Percentiles rank a stretch among this genome's conserved stretches.
Evolutionary conservation across 2,113 vertebrate species (phyloP).

Genomic region (Cyanoliseus patagonus): DNA sequence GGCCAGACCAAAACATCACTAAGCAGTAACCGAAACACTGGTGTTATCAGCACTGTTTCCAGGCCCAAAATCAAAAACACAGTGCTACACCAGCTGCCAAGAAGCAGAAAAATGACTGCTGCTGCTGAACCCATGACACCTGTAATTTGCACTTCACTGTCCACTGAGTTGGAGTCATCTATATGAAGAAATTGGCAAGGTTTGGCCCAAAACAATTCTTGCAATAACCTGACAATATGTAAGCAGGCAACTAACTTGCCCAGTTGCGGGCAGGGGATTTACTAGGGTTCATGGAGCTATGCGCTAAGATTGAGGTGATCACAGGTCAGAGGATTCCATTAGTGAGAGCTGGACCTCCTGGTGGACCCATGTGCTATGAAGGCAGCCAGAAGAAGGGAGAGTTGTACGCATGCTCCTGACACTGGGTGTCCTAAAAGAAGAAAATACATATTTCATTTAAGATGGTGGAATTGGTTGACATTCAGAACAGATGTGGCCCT

Average conservation of each 20-base stretch:
- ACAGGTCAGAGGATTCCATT: not conserved
- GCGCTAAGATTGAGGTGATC: not conserved
- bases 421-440: not conserved
- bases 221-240: not conserved
- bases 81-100: no score
- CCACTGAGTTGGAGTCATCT: not conserved
- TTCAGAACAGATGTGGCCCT: not conserved
- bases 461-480: not conserved
- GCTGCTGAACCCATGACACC: no score
- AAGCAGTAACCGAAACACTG: no score
- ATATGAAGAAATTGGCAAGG: not conserved
- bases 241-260: not conserved
- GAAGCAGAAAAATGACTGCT: no score
- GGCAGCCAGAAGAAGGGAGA: not conserved
- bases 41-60: no score
- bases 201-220: not conserved
- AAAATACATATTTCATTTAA: not conserved
- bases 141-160: not conserved
- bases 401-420: not conserved
- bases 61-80: no score
- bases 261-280: not conserved
- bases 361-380: not conserved
- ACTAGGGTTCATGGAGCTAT: accelerated
- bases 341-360: not conserved
- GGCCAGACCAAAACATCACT: no score